Percentiles rank a stretch among this genome's conserved stretches.
phyloP scores from a whole-genome alignment of 1,140 invertebrate genomes.

The Batillaria attramentaria region DNA sequence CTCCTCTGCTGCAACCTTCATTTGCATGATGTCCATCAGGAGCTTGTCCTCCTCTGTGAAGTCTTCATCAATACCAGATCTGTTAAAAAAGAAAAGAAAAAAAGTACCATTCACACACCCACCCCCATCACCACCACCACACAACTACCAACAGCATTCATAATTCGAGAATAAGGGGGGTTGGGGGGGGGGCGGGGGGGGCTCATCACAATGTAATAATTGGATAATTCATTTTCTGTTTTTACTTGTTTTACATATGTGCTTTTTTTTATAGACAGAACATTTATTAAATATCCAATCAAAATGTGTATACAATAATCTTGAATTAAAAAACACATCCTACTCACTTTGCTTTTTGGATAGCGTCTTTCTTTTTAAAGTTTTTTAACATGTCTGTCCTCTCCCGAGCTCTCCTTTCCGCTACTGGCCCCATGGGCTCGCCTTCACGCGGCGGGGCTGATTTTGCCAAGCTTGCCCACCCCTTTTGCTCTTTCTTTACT shows the following conservation, averaged over 20 bases:
- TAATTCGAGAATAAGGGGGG: background rate
- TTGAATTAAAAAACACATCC: background rate
- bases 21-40: background rate
- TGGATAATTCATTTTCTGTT: background rate
- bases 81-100: background rate
- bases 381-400: background rate
- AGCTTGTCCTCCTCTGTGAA: background rate
- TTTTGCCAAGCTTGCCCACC: too few relatives aligned
- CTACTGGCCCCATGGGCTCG: background rate
- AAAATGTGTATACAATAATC: too few relatives aligned
- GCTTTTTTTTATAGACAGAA: background rate
- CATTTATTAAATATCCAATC: background rate
- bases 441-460: too few relatives aligned
- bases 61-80: background rate
- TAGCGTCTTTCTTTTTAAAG: background rate
- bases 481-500: too few relatives aligned
- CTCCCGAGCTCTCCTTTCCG: background rate
- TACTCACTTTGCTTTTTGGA: background rate
- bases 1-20: background rate
- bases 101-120: background rate
- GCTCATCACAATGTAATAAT: background rate
- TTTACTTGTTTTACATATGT: background rate
- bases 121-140: too few relatives aligned
- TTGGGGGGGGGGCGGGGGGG: background rate
- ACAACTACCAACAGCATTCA: background rate